A percentile compares a stretch with the other conserved stretches of the same genome.
These are phyloP conservation scores for Gibbula magus DNA, from an alignment of 2,888 invertebrate species.

Conservation along the genomic window DNA sequence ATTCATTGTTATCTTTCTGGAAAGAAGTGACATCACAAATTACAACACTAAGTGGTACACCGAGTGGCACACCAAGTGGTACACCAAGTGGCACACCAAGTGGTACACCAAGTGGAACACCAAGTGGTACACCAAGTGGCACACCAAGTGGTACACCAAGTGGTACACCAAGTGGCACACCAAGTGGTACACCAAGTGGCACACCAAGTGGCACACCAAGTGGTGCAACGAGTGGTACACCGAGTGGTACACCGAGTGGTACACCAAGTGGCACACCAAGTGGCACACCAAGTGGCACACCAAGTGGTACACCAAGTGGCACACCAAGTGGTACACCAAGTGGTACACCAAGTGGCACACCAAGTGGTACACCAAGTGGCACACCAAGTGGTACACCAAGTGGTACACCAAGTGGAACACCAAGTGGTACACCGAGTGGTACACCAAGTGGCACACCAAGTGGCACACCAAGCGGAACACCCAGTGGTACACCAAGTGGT, in stretches of 20 bases:
- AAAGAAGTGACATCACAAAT: too few species aligned
- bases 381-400: neutral
- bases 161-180: too few species aligned
- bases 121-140: neutral
- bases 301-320: neutral
- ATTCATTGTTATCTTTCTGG: too few species aligned
- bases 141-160: neutral
- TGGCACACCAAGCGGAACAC: neutral
- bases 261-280: neutral
- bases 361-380: neutral
- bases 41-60: neutral
- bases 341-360: neutral
- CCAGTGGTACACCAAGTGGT: neutral
- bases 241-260: neutral
- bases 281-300: neutral
- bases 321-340: too few species aligned
- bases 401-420: neutral
- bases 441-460: neutral
- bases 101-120: neutral
- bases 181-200: neutral
- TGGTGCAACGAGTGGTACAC: neutral
- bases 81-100: neutral
- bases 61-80: neutral
- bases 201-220: neutral
- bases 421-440: neutral